These are phyloP conservation scores for Cosmopolites sordidus DNA, from an alignment of 2,888 invertebrate genomes.

Conservation along the genomic window DNA sequence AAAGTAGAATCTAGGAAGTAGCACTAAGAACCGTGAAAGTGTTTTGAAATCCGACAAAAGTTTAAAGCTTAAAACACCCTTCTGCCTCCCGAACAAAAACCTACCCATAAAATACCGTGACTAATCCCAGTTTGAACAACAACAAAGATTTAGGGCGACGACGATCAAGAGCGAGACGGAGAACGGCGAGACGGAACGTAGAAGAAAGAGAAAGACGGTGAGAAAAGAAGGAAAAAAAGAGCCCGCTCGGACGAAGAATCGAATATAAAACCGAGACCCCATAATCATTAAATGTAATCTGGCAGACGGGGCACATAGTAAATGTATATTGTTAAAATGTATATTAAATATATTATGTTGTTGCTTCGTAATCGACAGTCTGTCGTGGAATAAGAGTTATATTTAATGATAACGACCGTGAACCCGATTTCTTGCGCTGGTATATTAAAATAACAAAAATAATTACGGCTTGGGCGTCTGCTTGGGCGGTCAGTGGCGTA, in stretches of 20 bases:
- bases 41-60: too few relatives aligned
- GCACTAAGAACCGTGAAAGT: too few relatives aligned
- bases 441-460: constrained; percentile 51
- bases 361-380: constrained; percentile 44
- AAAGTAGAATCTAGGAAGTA: too few relatives aligned
- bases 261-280: not conserved
- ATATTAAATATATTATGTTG: constrained; percentile 2
- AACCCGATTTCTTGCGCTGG: constrained; percentile 47
- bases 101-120: too few relatives aligned
- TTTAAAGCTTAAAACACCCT: too few relatives aligned
- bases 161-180: too few relatives aligned
- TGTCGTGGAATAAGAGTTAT: constrained; percentile 49
- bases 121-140: too few relatives aligned
- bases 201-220: not conserved
- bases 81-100: too few relatives aligned
- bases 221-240: constrained; percentile 39
- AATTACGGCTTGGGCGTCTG: constrained; percentile 41
- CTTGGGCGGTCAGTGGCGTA: constrained; percentile 12
- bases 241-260: constrained; percentile 19
- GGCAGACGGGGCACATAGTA: constrained; percentile 35
- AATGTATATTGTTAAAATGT: constrained; percentile 44
- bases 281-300: constrained; percentile 2
- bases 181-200: not conserved
- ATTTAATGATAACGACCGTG: constrained; percentile 51
- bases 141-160: too few relatives aligned